Percentiles rank a stretch among this genome's conserved stretches.
phyloP scores from a whole-genome alignment of 1,140 invertebrate species.

The Heliothis virescens region DNA sequence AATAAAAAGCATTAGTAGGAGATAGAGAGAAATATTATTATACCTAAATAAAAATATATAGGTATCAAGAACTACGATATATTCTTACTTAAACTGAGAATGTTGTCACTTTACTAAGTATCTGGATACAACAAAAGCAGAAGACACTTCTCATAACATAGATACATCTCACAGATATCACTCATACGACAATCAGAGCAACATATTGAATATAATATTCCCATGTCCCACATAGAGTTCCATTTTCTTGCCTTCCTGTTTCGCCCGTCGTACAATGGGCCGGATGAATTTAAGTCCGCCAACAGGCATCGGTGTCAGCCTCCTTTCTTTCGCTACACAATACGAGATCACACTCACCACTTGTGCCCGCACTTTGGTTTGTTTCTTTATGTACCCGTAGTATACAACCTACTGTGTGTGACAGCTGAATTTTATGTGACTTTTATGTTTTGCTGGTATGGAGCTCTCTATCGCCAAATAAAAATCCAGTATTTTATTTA shows the following conservation, averaged over 20 bases:
- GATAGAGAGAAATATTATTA: no score
- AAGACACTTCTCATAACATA: no score
- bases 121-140: no score
- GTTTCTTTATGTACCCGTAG: slow-evolving; percentile 8
- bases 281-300: slow-evolving; percentile 44
- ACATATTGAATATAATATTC: slow-evolving; percentile 17
- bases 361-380: slow-evolving; percentile 40
- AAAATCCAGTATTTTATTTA: no score
- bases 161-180: neutral
- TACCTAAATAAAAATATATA: no score
- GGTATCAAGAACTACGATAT: no score
- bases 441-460: neutral
- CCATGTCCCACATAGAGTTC: slow-evolving; percentile 21
- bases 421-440: neutral
- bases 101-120: no score
- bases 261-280: slow-evolving; percentile 19
- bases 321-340: slow-evolving; percentile 46
- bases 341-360: slow-evolving; percentile 46
- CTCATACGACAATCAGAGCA: neutral
- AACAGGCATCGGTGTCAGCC: slow-evolving; percentile 41
- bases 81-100: no score
- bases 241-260: slow-evolving; percentile 31
- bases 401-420: neutral
- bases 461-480: no score
- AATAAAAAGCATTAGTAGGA: no score